Conservation (phyloP, 2,113 vertebrate species). For the Oreochromis spilurus region DNA sequence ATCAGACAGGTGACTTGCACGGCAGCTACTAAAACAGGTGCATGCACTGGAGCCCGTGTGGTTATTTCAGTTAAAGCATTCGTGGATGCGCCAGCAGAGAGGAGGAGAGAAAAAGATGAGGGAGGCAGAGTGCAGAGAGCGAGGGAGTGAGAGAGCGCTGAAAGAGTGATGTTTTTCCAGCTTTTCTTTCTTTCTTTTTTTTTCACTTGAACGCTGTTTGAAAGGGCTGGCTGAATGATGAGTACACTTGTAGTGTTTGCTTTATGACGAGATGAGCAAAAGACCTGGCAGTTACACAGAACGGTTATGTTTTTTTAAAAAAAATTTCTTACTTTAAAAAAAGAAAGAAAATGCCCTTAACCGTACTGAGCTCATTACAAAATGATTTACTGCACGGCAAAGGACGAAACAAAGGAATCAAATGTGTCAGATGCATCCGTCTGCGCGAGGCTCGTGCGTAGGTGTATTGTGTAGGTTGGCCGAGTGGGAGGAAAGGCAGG, state of each 20-base stretch:
- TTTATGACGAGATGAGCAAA: constrained; percentile 5
- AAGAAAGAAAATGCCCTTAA: constrained; percentile 6
- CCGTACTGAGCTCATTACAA: constrained; percentile 17
- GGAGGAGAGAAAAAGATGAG: constrained; percentile 17
- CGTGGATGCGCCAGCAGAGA: constrained; percentile 11
- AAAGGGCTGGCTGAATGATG: constrained; percentile 3
- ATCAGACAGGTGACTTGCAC: constrained; percentile 4
- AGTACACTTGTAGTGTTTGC: constrained; percentile 17
- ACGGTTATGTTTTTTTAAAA: background rate
- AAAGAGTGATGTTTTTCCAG: constrained; percentile 43
- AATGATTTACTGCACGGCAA: constrained; percentile 2
- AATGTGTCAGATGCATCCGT: constrained; percentile 48
- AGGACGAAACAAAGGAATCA: constrained; percentile 38
- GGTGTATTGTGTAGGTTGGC: constrained; percentile 63
- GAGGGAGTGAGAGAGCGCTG: background rate
- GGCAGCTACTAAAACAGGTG: constrained; percentile 9
- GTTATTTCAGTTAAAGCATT: constrained; percentile 27
- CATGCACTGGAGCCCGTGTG: constrained; percentile 9
- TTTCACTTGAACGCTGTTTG: background rate
- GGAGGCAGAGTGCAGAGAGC: background rate
- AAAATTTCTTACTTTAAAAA: background rate
- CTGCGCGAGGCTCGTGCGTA: constrained; percentile 46
- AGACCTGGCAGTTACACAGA: background rate
- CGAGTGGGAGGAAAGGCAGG: constrained; percentile 63
- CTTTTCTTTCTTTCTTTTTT: background rate